Percentiles rank a stretch among this genome's conserved stretches.
phyloP scores from a whole-genome alignment of 2,113 vertebrate species.

The Pollachius pollachius region DNA sequence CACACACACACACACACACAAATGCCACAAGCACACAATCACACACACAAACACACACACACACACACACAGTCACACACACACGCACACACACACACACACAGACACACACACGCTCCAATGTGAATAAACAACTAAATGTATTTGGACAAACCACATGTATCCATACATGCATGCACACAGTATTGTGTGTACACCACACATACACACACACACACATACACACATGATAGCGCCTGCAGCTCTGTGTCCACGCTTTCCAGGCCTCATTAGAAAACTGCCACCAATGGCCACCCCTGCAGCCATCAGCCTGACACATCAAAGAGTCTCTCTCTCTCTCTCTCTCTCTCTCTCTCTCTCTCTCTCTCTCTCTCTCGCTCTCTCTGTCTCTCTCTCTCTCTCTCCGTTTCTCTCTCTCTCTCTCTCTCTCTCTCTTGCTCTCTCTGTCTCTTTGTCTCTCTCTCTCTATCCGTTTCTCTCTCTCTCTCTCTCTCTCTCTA shows the following conservation, averaged over 20 bases:
- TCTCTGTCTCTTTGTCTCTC: slow-evolving; percentile 4
- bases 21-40: not conserved
- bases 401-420: not conserved
- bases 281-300: slow-evolving; percentile 51
- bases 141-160: too few relatives aligned
- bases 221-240: not conserved
- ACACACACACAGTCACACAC: not conserved
- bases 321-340: slow-evolving; percentile 30
- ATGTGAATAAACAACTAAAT: too few relatives aligned
- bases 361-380: slow-evolving; percentile 6
- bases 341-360: not conserved
- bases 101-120: not conserved
- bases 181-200: not conserved
- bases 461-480: slow-evolving; percentile 7
- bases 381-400: slow-evolving; percentile 11
- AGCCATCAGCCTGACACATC: slow-evolving; percentile 47
- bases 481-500: slow-evolving; percentile 2
- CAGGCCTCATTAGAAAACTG: slow-evolving; percentile 47
- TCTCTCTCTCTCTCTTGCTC: slow-evolving; percentile 16
- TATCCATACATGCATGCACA: not conserved
- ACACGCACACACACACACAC: not conserved
- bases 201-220: slow-evolving; percentile 20
- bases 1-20: not conserved
- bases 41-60: slow-evolving; percentile 5
- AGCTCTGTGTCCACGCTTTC: slow-evolving; percentile 4